phyloP scores from a whole-genome alignment of 2,888 invertebrate species.

The Agrotis clavis region DNA sequence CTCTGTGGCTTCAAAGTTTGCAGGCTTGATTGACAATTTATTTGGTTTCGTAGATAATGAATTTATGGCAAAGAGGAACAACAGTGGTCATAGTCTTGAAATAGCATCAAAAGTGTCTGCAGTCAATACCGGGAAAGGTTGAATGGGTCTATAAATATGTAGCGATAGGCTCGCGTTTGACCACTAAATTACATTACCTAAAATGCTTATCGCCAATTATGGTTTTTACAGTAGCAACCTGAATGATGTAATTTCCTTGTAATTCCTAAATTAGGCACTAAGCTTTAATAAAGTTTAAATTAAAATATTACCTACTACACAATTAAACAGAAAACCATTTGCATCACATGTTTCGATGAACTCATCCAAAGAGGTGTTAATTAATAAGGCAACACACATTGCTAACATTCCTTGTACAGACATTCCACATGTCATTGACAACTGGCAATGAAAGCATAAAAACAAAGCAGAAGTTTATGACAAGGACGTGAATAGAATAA shows the following conservation, averaged over 20 bases:
- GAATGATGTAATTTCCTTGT: not conserved
- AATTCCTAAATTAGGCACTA: not conserved
- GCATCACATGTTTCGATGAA: not conserved
- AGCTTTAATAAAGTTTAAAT: not conserved
- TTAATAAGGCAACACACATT: slow-evolving; percentile 33
- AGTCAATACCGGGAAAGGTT: not conserved
- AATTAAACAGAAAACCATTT: slow-evolving; percentile 7
- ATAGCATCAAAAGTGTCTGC: not conserved
- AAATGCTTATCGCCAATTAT: not conserved
- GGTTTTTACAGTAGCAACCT: not conserved
- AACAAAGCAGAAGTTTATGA: slow-evolving; percentile 58
- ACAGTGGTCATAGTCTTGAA: not conserved
- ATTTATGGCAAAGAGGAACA: not conserved
- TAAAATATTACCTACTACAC: not conserved
- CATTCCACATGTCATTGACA: slow-evolving; percentile 42
- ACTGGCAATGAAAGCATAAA: slow-evolving; percentile 49
- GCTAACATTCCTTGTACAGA: slow-evolving; percentile 7
- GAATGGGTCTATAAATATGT: not conserved
- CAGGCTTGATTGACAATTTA: slow-evolving; percentile 4
- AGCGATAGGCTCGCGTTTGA: too few species aligned
- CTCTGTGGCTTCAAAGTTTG: slow-evolving; percentile 6
- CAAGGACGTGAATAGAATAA: slow-evolving; percentile 59
- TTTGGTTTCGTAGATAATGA: not conserved
- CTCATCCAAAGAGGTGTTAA: slow-evolving; percentile 19
- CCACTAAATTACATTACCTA: not conserved